Evolutionary conservation across 1,140 invertebrate species (phyloP), one percentile per base, ranked within the genome.

Genomic region (Drosophila nasuta): DNA sequence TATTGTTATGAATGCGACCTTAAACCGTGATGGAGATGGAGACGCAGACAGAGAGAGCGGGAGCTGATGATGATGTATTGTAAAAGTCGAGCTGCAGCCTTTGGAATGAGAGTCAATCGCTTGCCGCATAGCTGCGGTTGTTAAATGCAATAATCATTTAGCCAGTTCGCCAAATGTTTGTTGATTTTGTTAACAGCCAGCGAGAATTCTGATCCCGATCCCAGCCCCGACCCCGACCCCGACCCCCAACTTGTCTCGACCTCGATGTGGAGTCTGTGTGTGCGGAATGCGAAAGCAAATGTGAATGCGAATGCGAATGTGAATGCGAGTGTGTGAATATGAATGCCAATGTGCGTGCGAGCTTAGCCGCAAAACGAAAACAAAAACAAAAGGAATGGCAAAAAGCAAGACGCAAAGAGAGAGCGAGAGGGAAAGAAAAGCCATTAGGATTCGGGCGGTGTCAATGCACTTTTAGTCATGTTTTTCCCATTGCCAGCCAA

Each of bases 381-480:
- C 46, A 48, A 48, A 7, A 48, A 48, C 64, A 49, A 49, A 38
- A 3, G 43, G 30, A 30, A 56, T 7, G 77, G 75, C 62, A 46
- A 48, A 59, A 43, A 64, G 35, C 35, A 38, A 38, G 10, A 48
- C 15, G 20, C 20, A 25, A 25, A 20, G 17, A 57, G 71, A 62
- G 28, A 74, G 65, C 58, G 43, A 65, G 63, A 46, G 3, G n/a
- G 75, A 49, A 71, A 59, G 65, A 83, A 80, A 83, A 83, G 73
- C 77, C 77, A 83, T 83, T 80, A 83, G 68, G 81, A 58, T 60
- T 63, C 75, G 51, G 6, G 8, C 11, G 25, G 20, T 77, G 81
- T 77, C 81, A 81, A 77, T 74, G 81, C 77, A 85, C 81, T 85
- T 46, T 35, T 25, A 43, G 20, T 25, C 20, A 25, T 25, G 20